Conservation (phyloP, 2,797 vertebrate genomes). For the Lepidocolaptes lacrymiger region DNA sequence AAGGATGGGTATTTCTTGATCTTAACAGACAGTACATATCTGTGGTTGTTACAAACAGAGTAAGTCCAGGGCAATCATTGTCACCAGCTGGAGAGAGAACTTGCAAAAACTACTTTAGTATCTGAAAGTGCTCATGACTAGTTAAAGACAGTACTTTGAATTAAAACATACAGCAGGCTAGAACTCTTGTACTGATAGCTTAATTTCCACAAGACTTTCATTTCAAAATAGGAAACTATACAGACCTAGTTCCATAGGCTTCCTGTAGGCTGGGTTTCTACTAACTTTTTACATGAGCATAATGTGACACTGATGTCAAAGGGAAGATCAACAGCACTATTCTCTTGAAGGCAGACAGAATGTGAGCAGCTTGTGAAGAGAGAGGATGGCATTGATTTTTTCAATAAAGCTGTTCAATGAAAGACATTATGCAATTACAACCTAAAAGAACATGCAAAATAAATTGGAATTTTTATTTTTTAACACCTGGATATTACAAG, state of each 20-base stretch:
- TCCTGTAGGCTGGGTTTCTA: not conserved
- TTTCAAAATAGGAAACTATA: not conserved
- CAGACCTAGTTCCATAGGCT: not conserved
- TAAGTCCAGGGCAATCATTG: not conserved
- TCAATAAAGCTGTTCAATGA: not conserved
- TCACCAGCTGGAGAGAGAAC: not conserved
- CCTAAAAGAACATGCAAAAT: not conserved
- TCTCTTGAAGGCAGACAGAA: not conserved
- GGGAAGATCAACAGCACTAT: not conserved
- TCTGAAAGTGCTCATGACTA: not conserved
- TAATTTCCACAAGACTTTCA: not conserved
- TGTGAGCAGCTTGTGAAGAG: not conserved
- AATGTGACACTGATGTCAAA: not conserved
- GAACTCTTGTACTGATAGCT: not conserved
- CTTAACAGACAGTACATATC: not conserved
- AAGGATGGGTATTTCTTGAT: not conserved
- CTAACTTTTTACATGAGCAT: not conserved
- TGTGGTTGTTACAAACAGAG: not conserved
- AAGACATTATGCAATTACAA: not conserved
- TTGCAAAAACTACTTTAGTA: not conserved
- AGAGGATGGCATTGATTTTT: not conserved
- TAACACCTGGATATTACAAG: not conserved
- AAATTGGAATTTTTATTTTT: not conserved
- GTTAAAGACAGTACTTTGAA: not conserved
- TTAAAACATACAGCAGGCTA: not conserved